Evolutionary conservation across 2,888 invertebrate species (phyloP), one percentile per base, ranked within the genome.

Genomic region (Ophion slaviceki): DNA sequence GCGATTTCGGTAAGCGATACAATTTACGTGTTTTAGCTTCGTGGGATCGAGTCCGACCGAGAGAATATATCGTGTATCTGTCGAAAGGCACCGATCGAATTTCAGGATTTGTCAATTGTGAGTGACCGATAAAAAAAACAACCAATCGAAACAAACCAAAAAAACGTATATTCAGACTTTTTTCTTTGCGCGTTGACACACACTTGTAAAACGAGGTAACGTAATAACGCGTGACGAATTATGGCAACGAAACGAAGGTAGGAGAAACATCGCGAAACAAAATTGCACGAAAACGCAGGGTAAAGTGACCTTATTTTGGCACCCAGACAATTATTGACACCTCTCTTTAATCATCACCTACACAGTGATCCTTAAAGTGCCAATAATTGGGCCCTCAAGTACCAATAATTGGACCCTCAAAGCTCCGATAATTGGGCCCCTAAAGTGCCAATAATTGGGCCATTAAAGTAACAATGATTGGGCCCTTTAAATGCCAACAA

Each of bases 81-180:
- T 64, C 66, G 53, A 76, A 76, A 76, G 76, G 76, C 76, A 76
- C 76, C 64, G 76, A 76, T 76, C 66, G 32, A 76, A 76, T 68
- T 77, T 59, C 57, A 77, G 59, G 59, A 57, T 67, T 32, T 40
- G 40, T 20, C 20, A 45, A 77, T 77, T 36, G 36, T 0, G 59
- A 67, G 7, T 77, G 5, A 76, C 53, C 20, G 1, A 76, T 64
- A 77, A 77, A 68, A 57, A 20, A 53, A 14, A 53, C 53, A 14
- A 53, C 47, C 14, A 53, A 53, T 53, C 17, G 53, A 17, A 53
- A 53, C 17, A 53, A 53, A 53, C 10, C 7, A 17, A 53, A 53
- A 53, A 11, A 57, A 57, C 17, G 20, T 59, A 24, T 68, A 78
- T 78, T 72, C 64, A 71, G 70, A 62, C 61, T 80, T 68, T 40